These are phyloP conservation scores for Microctonus aethiopoides DNA, from an alignment of 2,888 invertebrate genomes.

Conservation along the genomic window DNA sequence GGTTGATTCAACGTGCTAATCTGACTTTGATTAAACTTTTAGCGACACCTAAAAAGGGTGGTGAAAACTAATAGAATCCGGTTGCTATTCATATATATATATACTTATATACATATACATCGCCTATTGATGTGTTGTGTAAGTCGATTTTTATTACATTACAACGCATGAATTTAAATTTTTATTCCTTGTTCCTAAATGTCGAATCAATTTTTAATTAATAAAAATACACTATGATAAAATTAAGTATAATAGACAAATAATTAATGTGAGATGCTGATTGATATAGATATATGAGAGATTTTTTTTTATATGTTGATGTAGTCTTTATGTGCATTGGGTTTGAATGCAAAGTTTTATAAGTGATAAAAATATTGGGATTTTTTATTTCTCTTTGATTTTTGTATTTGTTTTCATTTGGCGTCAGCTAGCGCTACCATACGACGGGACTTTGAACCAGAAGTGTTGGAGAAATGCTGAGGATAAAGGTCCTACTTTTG, in stretches of 20 bases:
- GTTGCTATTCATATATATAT: conserved; percentile 18
- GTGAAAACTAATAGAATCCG: conserved; percentile 45
- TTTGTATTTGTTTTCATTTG: no score
- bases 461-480: neutral
- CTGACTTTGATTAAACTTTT: conserved; percentile 67
- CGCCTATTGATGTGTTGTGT: conserved; percentile 44
- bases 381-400: no score
- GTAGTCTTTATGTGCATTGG: no score
- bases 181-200: conserved; percentile 15
- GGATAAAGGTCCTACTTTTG: neutral
- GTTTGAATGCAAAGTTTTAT: no score
- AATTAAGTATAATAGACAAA: conserved; percentile 11
- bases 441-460: neutral
- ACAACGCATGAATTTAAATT: conserved; percentile 47
- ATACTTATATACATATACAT: conserved; percentile 21
- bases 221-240: conserved; percentile 3
- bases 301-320: no score
- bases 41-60: conserved; percentile 61
- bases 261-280: neutral
- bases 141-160: conserved; percentile 65
- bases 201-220: neutral
- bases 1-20: conserved; percentile 55
- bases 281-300: no score
- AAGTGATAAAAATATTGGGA: no score
- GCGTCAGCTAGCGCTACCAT: neutral